A percentile compares a stretch with the other conserved stretches of the same genome.
Conservation (phyloP, 2,113 vertebrate species). For the Actenoides hombroni region DNA sequence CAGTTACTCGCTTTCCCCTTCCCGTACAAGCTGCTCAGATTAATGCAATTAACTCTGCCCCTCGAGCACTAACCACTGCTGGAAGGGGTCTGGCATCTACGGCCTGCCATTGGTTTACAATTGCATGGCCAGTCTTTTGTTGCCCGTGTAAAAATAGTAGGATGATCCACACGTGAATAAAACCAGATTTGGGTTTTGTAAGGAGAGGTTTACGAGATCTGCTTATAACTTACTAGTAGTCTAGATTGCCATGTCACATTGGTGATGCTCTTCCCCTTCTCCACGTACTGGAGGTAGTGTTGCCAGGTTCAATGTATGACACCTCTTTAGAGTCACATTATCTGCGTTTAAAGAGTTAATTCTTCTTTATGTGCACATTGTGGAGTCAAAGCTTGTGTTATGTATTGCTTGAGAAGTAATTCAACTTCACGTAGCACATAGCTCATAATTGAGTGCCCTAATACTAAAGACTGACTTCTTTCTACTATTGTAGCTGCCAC, state of each 20-base stretch:
- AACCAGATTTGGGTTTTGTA: neutral
- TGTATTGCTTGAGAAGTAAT: neutral
- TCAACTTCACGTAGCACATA: neutral
- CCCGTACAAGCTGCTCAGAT: neutral
- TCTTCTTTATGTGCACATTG: rapidly evolving
- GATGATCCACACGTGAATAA: neutral
- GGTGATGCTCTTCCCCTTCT: neutral
- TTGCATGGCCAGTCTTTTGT: neutral
- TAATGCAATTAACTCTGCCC: neutral
- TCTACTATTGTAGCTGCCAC: neutral
- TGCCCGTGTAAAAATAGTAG: neutral
- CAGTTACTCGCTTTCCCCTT: neutral
- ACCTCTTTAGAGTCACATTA: neutral
- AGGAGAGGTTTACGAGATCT: neutral
- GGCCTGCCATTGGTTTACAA: neutral
- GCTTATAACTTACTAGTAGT: rapidly evolving
- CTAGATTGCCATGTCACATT: neutral
- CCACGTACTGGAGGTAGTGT: neutral
- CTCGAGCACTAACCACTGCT: neutral
- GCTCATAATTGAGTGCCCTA: neutral
- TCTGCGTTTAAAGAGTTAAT: neutral
- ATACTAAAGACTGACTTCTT: neutral
- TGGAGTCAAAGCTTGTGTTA: neutral
- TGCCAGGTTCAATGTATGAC: neutral
- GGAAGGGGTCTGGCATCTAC: neutral